Evolutionary conservation across 2,888 invertebrate species (phyloP).

Genomic region (Drosophila seclusa): DNA sequence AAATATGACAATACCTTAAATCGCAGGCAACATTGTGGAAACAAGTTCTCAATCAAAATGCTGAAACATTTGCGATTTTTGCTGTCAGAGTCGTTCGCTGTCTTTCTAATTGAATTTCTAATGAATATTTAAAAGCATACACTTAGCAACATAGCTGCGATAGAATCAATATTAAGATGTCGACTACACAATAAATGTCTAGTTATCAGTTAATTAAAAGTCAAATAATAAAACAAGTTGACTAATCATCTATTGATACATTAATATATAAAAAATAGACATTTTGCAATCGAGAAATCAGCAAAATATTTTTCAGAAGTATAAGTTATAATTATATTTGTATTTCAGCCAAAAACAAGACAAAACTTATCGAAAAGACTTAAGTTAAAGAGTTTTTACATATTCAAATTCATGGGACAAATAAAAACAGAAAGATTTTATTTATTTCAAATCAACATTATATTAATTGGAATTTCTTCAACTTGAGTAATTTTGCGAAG

Average conservation of each 20-base stretch:
- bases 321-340: neutral
- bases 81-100: constrained; percentile 51
- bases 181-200: neutral
- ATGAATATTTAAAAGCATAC: constrained; percentile 52
- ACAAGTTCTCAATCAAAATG: constrained; percentile 71
- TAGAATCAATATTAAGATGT: neutral
- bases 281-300: neutral
- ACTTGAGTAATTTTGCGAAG: neutral
- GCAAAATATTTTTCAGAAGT: neutral
- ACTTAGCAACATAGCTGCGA: constrained; percentile 43
- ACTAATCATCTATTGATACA: neutral
- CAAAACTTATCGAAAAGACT: neutral
- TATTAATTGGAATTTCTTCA: neutral
- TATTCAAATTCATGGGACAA: neutral
- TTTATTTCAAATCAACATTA: neutral
- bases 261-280: neutral
- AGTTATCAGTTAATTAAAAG: neutral
- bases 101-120: constrained; percentile 48
- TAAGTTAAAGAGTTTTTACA: neutral
- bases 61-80: constrained; percentile 53
- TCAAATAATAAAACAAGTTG: neutral
- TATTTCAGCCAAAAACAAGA: neutral
- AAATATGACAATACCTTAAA: constrained; percentile 27
- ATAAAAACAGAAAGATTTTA: neutral
- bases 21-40: constrained; percentile 11